phyloP scores from a whole-genome alignment of 2,113 vertebrate species.

The Tachysurus fulvidraco region DNA sequence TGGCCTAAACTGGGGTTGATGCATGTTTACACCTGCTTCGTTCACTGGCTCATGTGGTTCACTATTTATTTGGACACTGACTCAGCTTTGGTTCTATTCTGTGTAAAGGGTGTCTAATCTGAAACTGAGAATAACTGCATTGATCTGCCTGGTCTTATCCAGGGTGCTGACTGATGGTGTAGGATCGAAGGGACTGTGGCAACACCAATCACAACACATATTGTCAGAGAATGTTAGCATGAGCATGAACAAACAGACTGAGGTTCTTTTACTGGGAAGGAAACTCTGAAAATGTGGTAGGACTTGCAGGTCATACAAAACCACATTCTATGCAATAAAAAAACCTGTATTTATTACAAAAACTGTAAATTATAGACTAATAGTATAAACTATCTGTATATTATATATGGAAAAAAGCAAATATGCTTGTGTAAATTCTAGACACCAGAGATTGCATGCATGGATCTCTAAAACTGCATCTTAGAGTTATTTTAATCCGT shows the following conservation, averaged over 20 bases:
- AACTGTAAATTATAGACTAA: background rate
- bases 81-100: slow-evolving; percentile 34
- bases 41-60: background rate
- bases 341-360: background rate
- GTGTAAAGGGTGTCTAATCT: slow-evolving; percentile 68
- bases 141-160: slow-evolving; percentile 71
- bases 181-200: slow-evolving; percentile 62
- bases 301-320: background rate
- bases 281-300: background rate
- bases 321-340: background rate
- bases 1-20: background rate
- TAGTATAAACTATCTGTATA: background rate
- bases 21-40: background rate
- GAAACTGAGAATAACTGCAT: slow-evolving; percentile 78
- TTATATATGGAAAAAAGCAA: background rate
- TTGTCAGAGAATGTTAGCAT: slow-evolving; percentile 29
- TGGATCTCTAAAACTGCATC: background rate
- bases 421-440: background rate
- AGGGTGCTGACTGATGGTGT: slow-evolving; percentile 60
- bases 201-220: slow-evolving; percentile 58
- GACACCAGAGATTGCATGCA: background rate
- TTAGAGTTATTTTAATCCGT: background rate
- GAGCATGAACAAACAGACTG: slow-evolving; percentile 19
- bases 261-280: background rate
- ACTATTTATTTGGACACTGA: slow-evolving; percentile 9